Base-by-base conservation (phyloP, 2,797 vertebrate genomes). In the Luscinia luscinia region DNA sequence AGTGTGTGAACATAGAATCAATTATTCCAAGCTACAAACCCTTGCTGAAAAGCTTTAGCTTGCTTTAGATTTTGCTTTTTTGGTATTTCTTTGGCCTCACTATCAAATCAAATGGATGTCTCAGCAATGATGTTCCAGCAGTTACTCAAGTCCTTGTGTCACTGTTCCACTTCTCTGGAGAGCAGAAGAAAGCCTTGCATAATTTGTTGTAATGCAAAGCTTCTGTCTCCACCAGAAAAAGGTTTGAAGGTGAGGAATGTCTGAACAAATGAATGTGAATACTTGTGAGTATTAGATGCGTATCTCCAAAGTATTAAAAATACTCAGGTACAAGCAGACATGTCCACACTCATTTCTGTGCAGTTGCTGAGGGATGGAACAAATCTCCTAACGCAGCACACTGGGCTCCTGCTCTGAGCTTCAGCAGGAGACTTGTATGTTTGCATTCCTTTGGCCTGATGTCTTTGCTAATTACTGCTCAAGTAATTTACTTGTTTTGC, bases 401-500 rank as follows among this genome's bases (percentile, higher is more conserved):
- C 74, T 19, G 43, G 72, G 73, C 68, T 59, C 88, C 57, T 95
- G 87, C 76, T 91, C 72, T n/a, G 52, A 89, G 90, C 75, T 75
- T 76, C 12, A 75, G 89, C 93, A 80, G 61, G 57, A 95, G 94
- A 96, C 94, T 93, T 48, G 94, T 87, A 95, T 94, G 94, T 96
- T 96, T 96, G 95, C 95, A 96, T 96, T 96, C 95, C 95, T 96
- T 96, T 83, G 68, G 90, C 87, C 92, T 96, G 93, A 96, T 94
- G 94, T 96, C 95, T 96, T 90, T 82, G 75, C 84, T 96, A 96
- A 96, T 96, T 95, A 92, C 84, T 66, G 64, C 38, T 91, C 57
- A 77, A 80, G 84, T 95, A 92, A 95, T 92, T 93, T 78, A 93
- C 90, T 89, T 96, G 89, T 96, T 96, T 94, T 96, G 94, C 90